Conservation (phyloP, 2,113 vertebrate genomes). For the Rissa tridactyla region DNA sequence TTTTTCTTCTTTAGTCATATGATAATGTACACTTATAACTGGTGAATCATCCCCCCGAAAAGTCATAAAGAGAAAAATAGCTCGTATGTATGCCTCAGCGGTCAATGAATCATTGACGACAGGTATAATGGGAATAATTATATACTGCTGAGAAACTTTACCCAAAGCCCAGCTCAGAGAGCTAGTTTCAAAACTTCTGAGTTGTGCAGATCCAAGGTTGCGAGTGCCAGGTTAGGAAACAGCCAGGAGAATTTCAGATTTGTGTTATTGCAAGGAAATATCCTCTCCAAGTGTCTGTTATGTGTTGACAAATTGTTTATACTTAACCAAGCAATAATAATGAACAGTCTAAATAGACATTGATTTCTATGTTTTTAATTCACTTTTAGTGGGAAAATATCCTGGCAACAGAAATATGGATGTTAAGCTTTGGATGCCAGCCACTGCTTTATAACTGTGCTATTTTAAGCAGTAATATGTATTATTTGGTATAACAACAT, state of each 20-base stretch:
- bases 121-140: constrained; percentile 77
- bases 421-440: constrained; percentile 32
- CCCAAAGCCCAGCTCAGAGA: constrained; percentile 47
- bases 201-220: not conserved
- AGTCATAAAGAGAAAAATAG: constrained; percentile 70
- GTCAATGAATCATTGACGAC: constrained; percentile 72
- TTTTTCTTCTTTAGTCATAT: constrained; percentile 60
- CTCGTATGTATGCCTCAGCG: constrained; percentile 52
- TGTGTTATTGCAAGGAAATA: not conserved
- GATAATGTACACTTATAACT: constrained; percentile 60
- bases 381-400: constrained; percentile 51
- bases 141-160: constrained; percentile 53
- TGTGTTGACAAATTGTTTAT: constrained; percentile 67
- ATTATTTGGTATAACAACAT: constrained; percentile 32
- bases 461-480: constrained; percentile 35
- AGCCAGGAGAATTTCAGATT: constrained; percentile 20
- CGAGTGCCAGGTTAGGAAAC: constrained; percentile 12
- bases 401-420: constrained; percentile 45
- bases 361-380: constrained; percentile 62
- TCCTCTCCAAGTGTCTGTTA: constrained; percentile 41
- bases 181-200: constrained; percentile 49
- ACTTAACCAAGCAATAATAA: constrained; percentile 60
- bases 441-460: not conserved
- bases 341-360: constrained; percentile 48
- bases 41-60: constrained; percentile 73